Conservation (phyloP, 1,140 invertebrate genomes). For the Cotesia typhae region DNA sequence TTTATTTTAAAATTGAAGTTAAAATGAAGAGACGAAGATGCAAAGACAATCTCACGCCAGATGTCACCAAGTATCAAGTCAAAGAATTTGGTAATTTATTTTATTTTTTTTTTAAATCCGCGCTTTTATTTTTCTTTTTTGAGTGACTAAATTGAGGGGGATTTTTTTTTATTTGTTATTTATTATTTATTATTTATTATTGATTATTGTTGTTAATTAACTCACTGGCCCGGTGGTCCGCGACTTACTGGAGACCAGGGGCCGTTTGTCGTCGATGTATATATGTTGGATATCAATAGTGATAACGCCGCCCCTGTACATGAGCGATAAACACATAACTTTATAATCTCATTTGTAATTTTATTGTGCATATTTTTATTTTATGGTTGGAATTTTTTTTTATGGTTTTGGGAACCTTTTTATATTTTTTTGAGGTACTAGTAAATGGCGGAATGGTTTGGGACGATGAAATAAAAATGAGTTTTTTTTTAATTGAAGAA, state of each 20-base stretch:
- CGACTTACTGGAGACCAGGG: conserved; percentile 54
- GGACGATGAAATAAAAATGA: no score
- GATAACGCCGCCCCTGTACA: conserved; percentile 54
- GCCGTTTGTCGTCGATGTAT: conserved; percentile 53
- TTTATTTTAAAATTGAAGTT: not conserved
- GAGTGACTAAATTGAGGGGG: not conserved
- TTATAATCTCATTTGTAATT: not conserved
- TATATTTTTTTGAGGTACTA: no score
- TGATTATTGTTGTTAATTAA: conserved; percentile 17
- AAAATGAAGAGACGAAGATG: conserved; percentile 43
- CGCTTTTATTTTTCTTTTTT: not conserved
- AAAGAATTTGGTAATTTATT: conserved; percentile 52
- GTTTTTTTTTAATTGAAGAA: no score
- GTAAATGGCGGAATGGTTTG: no score
- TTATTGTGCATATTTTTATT: not conserved
- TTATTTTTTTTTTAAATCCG: not conserved
- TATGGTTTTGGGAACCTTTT: no score
- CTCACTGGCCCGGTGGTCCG: conserved; percentile 53
- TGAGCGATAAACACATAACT: conserved; percentile 34
- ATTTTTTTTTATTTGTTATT: no score
- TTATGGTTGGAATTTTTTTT: not conserved
- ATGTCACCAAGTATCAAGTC: conserved; percentile 40
- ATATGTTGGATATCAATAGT: conserved; percentile 58
- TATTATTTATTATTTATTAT: no score
- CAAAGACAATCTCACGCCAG: conserved; percentile 23